A percentile compares a stretch with the other conserved stretches of the same genome.
These are phyloP conservation scores for Nannobrachium achirus DNA, from an alignment of 2,113 vertebrate genomes.

Conservation along the genomic window DNA sequence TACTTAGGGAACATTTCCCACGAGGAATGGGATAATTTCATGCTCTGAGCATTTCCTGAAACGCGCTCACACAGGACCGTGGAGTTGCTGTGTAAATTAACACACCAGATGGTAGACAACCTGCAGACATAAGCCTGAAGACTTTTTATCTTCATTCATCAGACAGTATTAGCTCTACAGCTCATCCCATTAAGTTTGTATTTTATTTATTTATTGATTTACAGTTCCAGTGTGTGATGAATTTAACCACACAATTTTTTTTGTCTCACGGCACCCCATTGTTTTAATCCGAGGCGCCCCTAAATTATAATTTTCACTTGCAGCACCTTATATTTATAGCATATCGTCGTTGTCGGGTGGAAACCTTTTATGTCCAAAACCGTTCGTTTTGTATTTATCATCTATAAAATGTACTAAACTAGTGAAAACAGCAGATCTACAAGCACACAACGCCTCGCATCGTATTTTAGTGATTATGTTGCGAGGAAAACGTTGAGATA, in stretches of 20 bases:
- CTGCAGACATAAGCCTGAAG: background rate
- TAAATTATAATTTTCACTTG: too few relatives aligned
- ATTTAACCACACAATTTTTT: slow-evolving; percentile 13
- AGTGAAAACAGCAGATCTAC: too few relatives aligned
- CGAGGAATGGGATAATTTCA: background rate
- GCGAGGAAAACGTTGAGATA: too few relatives aligned
- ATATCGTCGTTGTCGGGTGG: too few relatives aligned
- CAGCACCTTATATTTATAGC: too few relatives aligned
- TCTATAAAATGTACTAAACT: too few relatives aligned
- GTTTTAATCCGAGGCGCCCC: slow-evolving; percentile 4
- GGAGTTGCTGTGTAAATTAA: background rate
- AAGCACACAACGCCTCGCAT: too few relatives aligned
- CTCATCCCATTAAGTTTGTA: background rate
- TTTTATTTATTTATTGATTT: slow-evolving; percentile 32
- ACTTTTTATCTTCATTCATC: background rate
- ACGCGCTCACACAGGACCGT: background rate
- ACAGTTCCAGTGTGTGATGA: slow-evolving; percentile 7
- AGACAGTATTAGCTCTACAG: background rate
- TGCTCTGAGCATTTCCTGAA: background rate
- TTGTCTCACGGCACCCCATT: slow-evolving; percentile 16
- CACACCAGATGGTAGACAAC: background rate
- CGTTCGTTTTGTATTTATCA: too few relatives aligned
- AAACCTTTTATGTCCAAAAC: too few relatives aligned
- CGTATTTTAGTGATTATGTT: too few relatives aligned
- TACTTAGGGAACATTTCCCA: background rate